Evolutionary conservation across 1,140 invertebrate species (phyloP).

Genomic region (Drosophila nigrodunni): DNA sequence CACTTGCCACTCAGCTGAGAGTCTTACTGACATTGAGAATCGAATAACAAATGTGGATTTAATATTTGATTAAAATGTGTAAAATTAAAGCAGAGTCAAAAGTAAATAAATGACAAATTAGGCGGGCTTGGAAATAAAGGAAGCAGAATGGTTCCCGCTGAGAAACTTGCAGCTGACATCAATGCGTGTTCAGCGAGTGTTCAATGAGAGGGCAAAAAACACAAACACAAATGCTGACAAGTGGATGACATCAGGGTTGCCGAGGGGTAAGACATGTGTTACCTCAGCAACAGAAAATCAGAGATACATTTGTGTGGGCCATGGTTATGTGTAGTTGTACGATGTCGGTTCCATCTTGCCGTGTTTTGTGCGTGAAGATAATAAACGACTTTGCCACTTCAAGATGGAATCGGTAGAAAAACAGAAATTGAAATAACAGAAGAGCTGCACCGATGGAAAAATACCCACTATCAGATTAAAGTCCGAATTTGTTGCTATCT

Average conservation of each 20-base stretch:
- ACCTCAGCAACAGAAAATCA: constrained; percentile 26
- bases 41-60: constrained; percentile 15
- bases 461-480: too few relatives aligned
- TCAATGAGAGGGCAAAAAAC: constrained; percentile 48
- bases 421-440: too few relatives aligned
- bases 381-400: constrained; percentile 78
- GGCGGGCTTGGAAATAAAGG: constrained; percentile 11
- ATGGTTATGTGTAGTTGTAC: constrained; percentile 1
- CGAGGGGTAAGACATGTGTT: constrained; percentile 15
- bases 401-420: constrained; percentile 24
- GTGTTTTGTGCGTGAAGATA: constrained; percentile 71
- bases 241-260: not conserved
- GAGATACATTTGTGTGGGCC: constrained; percentile 6
- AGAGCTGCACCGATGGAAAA: not conserved
- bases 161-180: constrained; percentile 70
- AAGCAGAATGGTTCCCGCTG: constrained; percentile 38
- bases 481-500: too few relatives aligned
- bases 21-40: constrained; percentile 1
- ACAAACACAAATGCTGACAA: constrained; percentile 16
- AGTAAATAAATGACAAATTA: constrained; percentile 71
- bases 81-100: constrained; percentile 20
- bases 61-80: constrained; percentile 48
- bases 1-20: constrained; percentile 7
- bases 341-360: not conserved
- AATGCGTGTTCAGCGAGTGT: constrained; percentile 52